Base-by-base conservation (phyloP, 2,797 vertebrate species). In the Vireo griseus region DNA sequence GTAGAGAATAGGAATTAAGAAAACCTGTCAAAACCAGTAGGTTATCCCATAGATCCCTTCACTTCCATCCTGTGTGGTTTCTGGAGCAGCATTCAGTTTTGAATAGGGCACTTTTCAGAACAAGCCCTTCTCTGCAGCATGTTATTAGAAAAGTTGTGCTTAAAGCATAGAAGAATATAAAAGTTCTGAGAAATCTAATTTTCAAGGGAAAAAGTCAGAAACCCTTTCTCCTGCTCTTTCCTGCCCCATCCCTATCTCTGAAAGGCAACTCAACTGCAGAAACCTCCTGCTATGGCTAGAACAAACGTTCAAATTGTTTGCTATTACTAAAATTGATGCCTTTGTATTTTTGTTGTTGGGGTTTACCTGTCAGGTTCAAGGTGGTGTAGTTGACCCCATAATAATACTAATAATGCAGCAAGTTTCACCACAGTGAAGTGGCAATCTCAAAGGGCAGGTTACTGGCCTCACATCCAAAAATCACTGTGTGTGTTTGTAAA, bases 261-360 rank as follows among this genome's bases (percentile, higher is more conserved):
- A 65, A 77, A 91, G 59, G 59, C 19, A 55, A 16, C 55, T 92
- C 31, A 29, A 6, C 76, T 48, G 71, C 47, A 83, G 75, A 55
- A 62, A 73, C 87, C 65, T 51, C 69, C 80, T 76, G 78, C 33
- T 54, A 2, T 40, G 66, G 28, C 85, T 89, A 88, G 74, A 93
- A 69, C 50, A 92, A 92, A 51, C 1, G 3, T 63, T 94, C 84
- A 80, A 63, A 74, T 85, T 84, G 79, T 92, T 94, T 79, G 59
- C 82, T 78, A n/a, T 95, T 78, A 20, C 76, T 69, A 13, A 77
- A 95, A 87, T 85, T 66, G 54, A 72, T 91, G 86, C 66, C 40
- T 88, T 79, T 15, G 39, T 66, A 4, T 24, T 86, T 61, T 72
- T 66, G 81, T 80, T 31, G 74, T 35, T 54, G 90, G 83, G 68